A percentile compares a stretch with the other conserved stretches of the same genome.
Conservation (phyloP, 2,113 vertebrate genomes). For the Odobenus rosmarus region DNA sequence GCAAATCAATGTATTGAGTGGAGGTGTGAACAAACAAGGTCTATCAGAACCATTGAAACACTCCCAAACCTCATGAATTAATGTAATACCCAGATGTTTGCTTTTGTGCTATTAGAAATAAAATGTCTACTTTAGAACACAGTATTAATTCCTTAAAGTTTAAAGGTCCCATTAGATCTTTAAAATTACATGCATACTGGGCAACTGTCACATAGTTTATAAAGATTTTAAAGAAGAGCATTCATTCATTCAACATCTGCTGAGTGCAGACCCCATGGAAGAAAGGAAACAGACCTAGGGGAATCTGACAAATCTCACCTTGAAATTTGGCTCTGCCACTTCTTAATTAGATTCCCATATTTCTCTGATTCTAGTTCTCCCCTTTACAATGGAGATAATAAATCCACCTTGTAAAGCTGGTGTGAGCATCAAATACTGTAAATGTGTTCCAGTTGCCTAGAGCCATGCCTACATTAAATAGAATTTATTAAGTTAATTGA, state of each 20-base stretch:
- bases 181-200: background rate
- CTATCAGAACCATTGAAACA: background rate
- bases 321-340: background rate
- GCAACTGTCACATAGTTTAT: background rate
- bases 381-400: background rate
- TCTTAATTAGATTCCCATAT: background rate
- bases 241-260: background rate
- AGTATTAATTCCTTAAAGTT: background rate
- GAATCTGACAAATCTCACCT: background rate
- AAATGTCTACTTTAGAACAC: background rate
- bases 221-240: constrained; percentile 4
- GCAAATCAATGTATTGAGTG: background rate
- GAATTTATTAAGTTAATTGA: background rate
- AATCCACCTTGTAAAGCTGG: background rate
- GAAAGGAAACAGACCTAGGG: background rate
- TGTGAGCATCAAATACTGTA: background rate
- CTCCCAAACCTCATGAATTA: background rate
- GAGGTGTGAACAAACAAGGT: background rate
- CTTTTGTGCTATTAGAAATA: background rate
- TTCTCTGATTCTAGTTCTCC: background rate
- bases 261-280: background rate
- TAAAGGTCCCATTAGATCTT: background rate
- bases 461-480: background rate
- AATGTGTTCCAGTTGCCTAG: background rate
- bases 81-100: background rate